Evolutionary conservation across 2,797 vertebrate species (phyloP).

Genomic region (Serranus cabrilla): DNA sequence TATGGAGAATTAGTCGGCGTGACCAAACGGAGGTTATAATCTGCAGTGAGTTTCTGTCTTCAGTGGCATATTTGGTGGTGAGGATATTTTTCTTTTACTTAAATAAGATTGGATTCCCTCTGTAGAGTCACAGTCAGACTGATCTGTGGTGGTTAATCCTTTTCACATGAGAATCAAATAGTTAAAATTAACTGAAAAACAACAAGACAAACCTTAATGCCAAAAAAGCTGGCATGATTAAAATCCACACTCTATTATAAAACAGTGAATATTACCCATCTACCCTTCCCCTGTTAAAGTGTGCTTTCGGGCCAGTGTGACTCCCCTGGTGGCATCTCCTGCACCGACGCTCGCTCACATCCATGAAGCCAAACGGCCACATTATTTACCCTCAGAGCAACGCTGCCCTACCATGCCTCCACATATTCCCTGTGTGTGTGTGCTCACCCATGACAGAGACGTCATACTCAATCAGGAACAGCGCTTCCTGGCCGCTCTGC

Average conservation of each 20-base stretch:
- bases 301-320: slow-evolving; percentile 50
- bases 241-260: slow-evolving; percentile 1
- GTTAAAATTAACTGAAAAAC: background rate
- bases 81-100: background rate
- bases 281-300: slow-evolving; percentile 27
- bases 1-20: slow-evolving; percentile 48
- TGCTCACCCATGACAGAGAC: slow-evolving; percentile 94
- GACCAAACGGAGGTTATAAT: slow-evolving; percentile 44
- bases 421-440: slow-evolving; percentile 53
- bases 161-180: background rate
- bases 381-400: slow-evolving; percentile 78
- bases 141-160: background rate
- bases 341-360: slow-evolving; percentile 46
- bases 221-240: background rate
- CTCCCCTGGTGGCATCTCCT: slow-evolving; percentile 63
- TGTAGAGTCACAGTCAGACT: background rate
- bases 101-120: background rate
- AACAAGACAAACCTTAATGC: background rate
- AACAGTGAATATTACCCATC: slow-evolving; percentile 21
- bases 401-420: slow-evolving; percentile 61
- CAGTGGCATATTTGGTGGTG: slow-evolving; percentile 7
- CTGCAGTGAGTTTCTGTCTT: slow-evolving; percentile 8
- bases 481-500: slow-evolving; percentile 94
- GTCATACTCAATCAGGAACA: slow-evolving; percentile 98
- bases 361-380: slow-evolving; percentile 55